Evolutionary conservation across 2,888 invertebrate genomes (phyloP), one percentile per base, ranked within the genome.

Genomic region (Drosophila longiperda): DNA sequence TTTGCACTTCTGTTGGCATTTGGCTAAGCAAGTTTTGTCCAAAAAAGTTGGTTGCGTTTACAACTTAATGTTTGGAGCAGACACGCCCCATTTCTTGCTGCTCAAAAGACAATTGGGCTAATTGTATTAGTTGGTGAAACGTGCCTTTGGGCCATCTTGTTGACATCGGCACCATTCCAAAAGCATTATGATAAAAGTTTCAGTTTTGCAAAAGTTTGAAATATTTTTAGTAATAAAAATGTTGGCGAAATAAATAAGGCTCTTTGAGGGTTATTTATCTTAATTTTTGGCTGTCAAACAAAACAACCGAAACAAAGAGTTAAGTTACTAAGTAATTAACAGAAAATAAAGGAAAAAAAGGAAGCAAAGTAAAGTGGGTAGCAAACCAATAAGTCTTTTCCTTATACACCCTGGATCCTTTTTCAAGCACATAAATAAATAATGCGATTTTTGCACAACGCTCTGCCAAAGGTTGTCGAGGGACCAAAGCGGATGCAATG

Each of bases 101-200:
- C 59, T 63, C 66, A 81, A 81, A 88, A 81, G 89, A 88, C 89
- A 88, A 87, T 87, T 90, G 89, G 75, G 81, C 83, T 90, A 90
- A 90, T 87, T 87, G 89, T 83, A 79, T 81, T 78, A 73, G 75
- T 85, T 75, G 66, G 62, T 61, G 66, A 60, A 54, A 74, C 87
- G 89, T 82, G 82, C 73, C 64, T 55, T 29, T 45, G 50, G 52
- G 52, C 69, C 62, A 55, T 60, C 64, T n/a, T 38, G 20, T n/a
- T 38, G 67, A 32, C 69, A 61, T 63, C 40, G 38, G 54, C 60
- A 49, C 23, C 49, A 50, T n/a, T 17, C 60, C 42, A 54, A 55
- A 52, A 55, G 38, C 75, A 67, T 87, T 75, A 83, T 73, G 74
- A 71, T 68, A 66, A 73, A 87, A 80, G 77, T 83, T 80, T 48